Evolutionary conservation across 2,113 vertebrate genomes (phyloP).

Genomic region (Benitochromis conjunctus): DNA sequence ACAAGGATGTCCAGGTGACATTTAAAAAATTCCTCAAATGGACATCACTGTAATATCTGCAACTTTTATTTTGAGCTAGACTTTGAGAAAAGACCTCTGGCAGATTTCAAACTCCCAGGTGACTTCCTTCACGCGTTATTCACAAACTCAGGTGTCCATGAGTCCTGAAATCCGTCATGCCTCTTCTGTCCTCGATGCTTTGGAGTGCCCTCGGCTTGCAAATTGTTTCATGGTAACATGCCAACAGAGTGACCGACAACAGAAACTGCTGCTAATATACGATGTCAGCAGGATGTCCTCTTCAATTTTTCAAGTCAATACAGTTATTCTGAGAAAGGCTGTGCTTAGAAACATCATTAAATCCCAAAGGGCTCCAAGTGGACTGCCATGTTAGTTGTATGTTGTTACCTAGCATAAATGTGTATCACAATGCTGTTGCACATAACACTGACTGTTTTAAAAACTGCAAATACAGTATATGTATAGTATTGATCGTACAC

Average conservation of each 20-base stretch:
- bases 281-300: conserved; percentile 17
- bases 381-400: background rate
- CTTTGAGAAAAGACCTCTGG: background rate
- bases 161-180: background rate
- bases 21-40: background rate
- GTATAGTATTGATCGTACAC: background rate
- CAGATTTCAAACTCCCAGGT: background rate
- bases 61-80: background rate
- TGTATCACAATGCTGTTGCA: background rate
- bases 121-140: background rate
- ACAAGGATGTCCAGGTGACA: background rate
- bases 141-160: background rate
- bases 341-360: background rate
- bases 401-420: background rate
- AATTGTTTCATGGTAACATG: conserved; percentile 6
- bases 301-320: background rate
- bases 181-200: background rate
- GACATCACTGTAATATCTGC: background rate
- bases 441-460: background rate
- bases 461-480: background rate
- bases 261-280: background rate
- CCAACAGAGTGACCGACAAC: conserved; percentile 30
- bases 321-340: background rate
- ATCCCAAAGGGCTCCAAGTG: background rate
- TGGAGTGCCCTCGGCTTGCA: background rate